Conservation (phyloP, 2,888 invertebrate species). For the Tipula confusa region DNA sequence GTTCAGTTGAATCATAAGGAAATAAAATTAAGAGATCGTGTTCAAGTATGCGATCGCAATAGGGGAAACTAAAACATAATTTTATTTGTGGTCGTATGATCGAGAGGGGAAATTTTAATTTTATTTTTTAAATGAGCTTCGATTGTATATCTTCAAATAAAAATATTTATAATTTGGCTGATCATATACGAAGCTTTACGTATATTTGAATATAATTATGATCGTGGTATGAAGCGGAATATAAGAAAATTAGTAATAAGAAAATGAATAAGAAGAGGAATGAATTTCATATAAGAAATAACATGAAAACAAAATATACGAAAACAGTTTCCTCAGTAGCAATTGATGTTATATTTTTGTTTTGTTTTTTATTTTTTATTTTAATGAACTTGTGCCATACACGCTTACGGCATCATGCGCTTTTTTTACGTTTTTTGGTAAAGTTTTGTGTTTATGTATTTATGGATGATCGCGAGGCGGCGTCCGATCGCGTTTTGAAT, state of each 20-base stretch:
- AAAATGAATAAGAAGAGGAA: not conserved
- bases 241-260: not conserved
- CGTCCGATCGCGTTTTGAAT: not conserved
- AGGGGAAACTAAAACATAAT: no score
- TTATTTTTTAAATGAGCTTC: no score
- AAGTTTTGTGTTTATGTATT: not conserved
- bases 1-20: not conserved
- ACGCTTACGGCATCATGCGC: constrained; percentile 16
- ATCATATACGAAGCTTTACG: not conserved
- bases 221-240: not conserved
- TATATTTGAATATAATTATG: constrained; percentile 6
- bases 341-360: not conserved
- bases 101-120: not conserved
- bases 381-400: constrained; percentile 28
- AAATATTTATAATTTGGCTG: not conserved
- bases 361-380: not conserved
- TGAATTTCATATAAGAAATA: not conserved
- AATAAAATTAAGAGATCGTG: not conserved
- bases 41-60: not conserved
- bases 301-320: not conserved
- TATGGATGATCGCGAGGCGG: not conserved
- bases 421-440: constrained; percentile 12
- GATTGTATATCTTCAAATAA: not conserved
- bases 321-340: constrained; percentile 25
- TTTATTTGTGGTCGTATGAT: not conserved